These are phyloP conservation scores for Echinops telfairi DNA, from an alignment of 2,113 vertebrate genomes.

Conservation along the genomic window DNA sequence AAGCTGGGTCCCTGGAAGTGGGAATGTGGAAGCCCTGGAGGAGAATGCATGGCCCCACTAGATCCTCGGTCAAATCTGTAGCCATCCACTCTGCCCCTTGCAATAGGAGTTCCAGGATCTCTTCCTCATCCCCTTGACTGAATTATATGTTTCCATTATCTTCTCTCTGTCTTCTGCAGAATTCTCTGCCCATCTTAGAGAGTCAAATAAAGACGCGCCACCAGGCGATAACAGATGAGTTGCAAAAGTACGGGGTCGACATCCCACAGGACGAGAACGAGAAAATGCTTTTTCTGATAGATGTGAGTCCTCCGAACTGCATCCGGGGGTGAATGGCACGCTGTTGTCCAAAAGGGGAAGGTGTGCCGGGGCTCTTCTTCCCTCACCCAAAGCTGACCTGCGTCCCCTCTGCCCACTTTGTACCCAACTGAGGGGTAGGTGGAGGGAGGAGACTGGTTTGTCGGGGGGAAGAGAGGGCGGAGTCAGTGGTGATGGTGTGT, in stretches of 20 bases:
- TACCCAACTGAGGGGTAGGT: no score
- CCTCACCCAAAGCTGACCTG: not conserved
- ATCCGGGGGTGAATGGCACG: fast-evolving
- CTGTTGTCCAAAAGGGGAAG: fast-evolving
- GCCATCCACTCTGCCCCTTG: fast-evolving
- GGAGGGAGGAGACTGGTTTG: not conserved
- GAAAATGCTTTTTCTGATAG: constrained; percentile 80
- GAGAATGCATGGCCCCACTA: fast-evolving
- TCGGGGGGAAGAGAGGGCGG: no score
- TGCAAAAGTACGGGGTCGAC: constrained; percentile 65
- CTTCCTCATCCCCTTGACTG: fast-evolving
- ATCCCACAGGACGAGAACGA: constrained; percentile 65
- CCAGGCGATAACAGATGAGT: constrained; percentile 51
- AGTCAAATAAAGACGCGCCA: constrained; percentile 76
- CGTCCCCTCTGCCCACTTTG: fast-evolving
- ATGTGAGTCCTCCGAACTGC: constrained; percentile 69
- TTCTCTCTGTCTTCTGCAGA: constrained; percentile 73
- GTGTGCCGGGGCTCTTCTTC: fast-evolving
- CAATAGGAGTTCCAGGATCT: fast-evolving
- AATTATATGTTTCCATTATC: not conserved
- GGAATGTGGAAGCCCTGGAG: not conserved
- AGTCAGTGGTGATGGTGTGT: fast-evolving
- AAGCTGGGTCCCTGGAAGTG: no score
- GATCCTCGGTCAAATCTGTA: fast-evolving
- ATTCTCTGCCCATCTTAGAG: constrained; percentile 83